Base-by-base conservation (phyloP, 2,888 invertebrate species). In the Melipona bicolor region DNA sequence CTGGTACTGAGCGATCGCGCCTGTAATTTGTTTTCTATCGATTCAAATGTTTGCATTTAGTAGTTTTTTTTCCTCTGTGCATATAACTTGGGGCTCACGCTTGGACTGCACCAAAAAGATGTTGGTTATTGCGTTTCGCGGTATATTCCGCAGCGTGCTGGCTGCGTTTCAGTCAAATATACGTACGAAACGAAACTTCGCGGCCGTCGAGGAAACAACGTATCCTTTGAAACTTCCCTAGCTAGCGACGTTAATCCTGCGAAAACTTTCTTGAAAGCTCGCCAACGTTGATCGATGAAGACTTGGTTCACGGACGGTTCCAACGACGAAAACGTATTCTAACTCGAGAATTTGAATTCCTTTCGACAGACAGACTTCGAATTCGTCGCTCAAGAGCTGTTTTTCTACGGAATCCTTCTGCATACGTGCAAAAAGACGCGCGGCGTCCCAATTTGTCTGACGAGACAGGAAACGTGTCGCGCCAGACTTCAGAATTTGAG, bases 271-370 rank as follows among this genome's bases (percentile, higher is more conserved):
- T 36, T 13, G 64, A 64, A 32, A 64, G 27, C 32, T 64, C 19
- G 32, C 32, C 32, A 64, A 64, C 68, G 21, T 11, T 27, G 83
- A 69, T 72, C 83, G 72, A 83, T 67, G 32, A 74, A 52, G 54
- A 61, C 61, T 70, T 69, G 82, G 65, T 81, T 54, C 81, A 67
- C 81, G 71, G 74, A 74, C 32, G 24, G 11, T 11, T 0, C 13
- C 15, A 0, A 13, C 32, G 52, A 3, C 2, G 19, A 0, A 54
- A 32, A 32, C 24, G 13, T 2, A 64, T 49, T 50, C 21, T 72
- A 72, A 77, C 72, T 19, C 19, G 76, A 76, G 72, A 50, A 56
- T 72, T 72, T 75, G 36, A 76, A 67, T 76, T 83, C 49, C 68
- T 82, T 76, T 81, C 76, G 24, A 69, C 82, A 83, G 82, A 81